phyloP scores from a whole-genome alignment of 2,888 invertebrate genomes.

The Julus scanicus region DNA sequence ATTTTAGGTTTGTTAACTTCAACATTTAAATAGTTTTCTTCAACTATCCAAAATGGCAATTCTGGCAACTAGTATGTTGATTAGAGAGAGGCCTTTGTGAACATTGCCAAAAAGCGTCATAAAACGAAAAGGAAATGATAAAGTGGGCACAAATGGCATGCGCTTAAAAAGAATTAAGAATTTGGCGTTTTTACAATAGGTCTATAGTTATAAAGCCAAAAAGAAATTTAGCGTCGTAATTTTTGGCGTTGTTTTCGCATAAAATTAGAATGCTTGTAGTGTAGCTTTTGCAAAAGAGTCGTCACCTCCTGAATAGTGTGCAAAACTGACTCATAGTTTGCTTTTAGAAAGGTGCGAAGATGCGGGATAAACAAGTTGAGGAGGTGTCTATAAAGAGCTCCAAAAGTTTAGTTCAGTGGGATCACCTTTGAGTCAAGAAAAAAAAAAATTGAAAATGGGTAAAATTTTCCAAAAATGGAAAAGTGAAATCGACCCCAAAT shows the following conservation, averaged over 20 bases:
- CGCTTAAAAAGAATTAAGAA: background rate
- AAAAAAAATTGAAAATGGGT: constrained; percentile 9
- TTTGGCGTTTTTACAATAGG: constrained; percentile 27
- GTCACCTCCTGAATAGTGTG: background rate
- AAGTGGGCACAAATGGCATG: constrained; percentile 3
- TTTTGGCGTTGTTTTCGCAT: background rate
- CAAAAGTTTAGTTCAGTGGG: constrained; percentile 19
- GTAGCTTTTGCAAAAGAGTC: background rate
- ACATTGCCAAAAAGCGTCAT: background rate
- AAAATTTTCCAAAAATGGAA: constrained; percentile 22
- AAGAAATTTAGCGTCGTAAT: background rate
- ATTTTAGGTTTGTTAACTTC: background rate
- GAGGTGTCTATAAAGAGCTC: background rate
- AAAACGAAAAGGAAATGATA: background rate
- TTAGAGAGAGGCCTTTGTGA: background rate
- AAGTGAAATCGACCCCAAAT: constrained; percentile 35
- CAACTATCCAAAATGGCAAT: background rate
- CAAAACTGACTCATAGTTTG: background rate
- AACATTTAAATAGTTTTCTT: background rate
- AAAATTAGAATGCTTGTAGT: background rate
- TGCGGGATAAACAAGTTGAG: background rate
- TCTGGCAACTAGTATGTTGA: background rate
- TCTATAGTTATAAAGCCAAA: background rate
- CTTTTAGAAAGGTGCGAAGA: constrained; percentile 34
- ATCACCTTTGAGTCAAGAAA: background rate